Evolutionary conservation across 2,113 vertebrate species (phyloP).

Genomic region (Apeltes quadracus): DNA sequence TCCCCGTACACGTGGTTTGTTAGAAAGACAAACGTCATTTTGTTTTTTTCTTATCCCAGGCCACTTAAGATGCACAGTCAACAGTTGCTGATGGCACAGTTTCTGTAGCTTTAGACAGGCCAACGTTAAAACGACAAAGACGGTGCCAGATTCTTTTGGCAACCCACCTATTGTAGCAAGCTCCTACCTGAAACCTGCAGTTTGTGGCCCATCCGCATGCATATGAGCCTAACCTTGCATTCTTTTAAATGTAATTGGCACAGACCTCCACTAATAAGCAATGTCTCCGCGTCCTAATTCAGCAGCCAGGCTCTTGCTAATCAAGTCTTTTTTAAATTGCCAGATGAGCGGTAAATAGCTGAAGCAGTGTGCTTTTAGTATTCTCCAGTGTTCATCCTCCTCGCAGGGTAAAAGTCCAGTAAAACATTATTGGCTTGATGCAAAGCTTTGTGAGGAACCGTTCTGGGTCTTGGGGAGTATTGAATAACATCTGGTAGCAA

Average conservation of each 20-base stretch:
- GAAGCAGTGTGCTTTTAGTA: conserved; percentile 3
- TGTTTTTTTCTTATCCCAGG: too few relatives aligned
- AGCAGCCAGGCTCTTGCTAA: conserved; percentile 6
- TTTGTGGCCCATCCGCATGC: not conserved
- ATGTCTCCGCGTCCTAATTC: conserved; percentile 10
- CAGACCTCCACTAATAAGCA: conserved; percentile 10
- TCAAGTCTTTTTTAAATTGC: conserved; percentile 10
- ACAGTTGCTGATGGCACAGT: not conserved
- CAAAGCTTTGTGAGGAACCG: not conserved
- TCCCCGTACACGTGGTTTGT: not conserved
- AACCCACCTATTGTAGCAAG: not conserved
- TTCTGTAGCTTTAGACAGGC: not conserved
- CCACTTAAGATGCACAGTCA: too few relatives aligned
- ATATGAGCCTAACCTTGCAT: conserved; percentile 1
- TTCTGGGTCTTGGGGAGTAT: not conserved
- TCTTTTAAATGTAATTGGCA: conserved; percentile 10
- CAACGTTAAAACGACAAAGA: not conserved
- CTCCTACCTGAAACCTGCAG: not conserved
- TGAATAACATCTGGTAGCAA: conserved; percentile 14
- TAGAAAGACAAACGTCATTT: not conserved
- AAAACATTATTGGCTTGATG: not conserved
- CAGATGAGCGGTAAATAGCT: conserved; percentile 11
- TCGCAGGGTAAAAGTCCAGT: not conserved
- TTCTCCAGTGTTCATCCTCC: not conserved
- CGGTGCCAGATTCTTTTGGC: not conserved